These are phyloP conservation scores for Phrynocephalus forsythii DNA, from an alignment of 2,797 vertebrate species.

Conservation along the genomic window DNA sequence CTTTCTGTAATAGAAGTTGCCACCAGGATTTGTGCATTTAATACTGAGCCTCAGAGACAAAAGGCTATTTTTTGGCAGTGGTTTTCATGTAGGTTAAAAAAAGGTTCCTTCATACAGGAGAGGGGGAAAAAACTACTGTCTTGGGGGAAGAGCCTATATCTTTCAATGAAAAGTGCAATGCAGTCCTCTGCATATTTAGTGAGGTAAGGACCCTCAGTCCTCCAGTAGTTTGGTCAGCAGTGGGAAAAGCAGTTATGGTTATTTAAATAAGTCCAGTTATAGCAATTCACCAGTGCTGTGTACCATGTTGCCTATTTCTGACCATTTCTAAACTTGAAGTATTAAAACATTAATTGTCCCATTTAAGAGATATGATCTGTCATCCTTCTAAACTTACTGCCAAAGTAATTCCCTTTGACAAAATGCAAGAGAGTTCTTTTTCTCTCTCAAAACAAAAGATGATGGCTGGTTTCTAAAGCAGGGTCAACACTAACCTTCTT, in stretches of 20 bases:
- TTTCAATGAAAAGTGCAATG: neutral
- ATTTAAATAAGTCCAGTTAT: neutral
- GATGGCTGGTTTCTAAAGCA: conserved; percentile 9
- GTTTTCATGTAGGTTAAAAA: neutral
- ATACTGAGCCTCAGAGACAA: neutral
- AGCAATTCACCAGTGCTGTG: neutral
- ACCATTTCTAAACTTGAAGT: neutral
- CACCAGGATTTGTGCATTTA: neutral
- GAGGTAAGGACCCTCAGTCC: neutral
- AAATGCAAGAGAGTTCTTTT: conserved; percentile 32
- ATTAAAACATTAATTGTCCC: neutral
- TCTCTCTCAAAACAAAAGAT: conserved; percentile 15
- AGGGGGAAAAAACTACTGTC: neutral
- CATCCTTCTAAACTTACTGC: neutral
- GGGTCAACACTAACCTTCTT: rapidly evolving
- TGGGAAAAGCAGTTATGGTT: neutral
- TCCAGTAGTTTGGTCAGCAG: neutral
- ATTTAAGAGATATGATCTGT: neutral
- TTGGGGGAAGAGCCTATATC: neutral
- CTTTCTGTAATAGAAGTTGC: neutral
- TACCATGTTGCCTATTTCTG: neutral
- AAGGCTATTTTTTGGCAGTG: neutral
- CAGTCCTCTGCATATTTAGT: neutral
- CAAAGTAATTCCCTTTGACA: conserved; percentile 26
- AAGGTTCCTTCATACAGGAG: neutral